Evolutionary conservation across 2,888 invertebrate genomes (phyloP), one percentile per base, ranked within the genome.

Genomic region (Eustalomyia histrio): DNA sequence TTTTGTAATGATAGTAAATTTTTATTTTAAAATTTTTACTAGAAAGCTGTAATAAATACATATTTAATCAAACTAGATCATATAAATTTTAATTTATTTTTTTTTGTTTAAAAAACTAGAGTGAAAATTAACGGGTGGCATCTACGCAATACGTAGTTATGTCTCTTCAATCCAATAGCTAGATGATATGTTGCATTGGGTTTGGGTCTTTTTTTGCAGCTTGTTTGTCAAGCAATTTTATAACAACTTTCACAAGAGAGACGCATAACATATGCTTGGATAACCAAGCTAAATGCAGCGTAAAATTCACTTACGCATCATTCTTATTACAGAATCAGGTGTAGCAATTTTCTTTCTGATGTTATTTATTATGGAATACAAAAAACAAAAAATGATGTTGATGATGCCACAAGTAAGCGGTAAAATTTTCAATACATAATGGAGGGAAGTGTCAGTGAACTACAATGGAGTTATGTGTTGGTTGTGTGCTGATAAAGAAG

Each of bases 281-380:
- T 33, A 50, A 50, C 43, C 65, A 16, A 9, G 47, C 61, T 33
- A 35, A 50, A 9, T 24, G 61, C 58, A 52, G 9, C 60, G 60
- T 60, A 17, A 60, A 58, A 65, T 16, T 21, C 58, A 55, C 33
- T 65, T 65, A 50, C 64, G 57, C 76, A 76, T 57, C 55, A 75
- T 69, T 74, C 79, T 81, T 81, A 75, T 75, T 78, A 78, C 74
- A 81, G 81, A 81, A 81, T 81, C 74, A 67, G 67, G 71, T 75
- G 81, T 63, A 61, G 74, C 57, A 75, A 24, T 57, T 73, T 72
- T 72, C 52, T 69, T 63, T 63, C 12, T 18, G 58, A 65, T 65
- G 33, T 50, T 74, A 65, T 63, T 74, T 74, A n/a, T n/a, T n/a
- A 65, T 65, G 57, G 50, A 43, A 61, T 43, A 29, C 7, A 60